phyloP scores from a whole-genome alignment of 2,797 vertebrate species.

The Peromyscus melanophrys region DNA sequence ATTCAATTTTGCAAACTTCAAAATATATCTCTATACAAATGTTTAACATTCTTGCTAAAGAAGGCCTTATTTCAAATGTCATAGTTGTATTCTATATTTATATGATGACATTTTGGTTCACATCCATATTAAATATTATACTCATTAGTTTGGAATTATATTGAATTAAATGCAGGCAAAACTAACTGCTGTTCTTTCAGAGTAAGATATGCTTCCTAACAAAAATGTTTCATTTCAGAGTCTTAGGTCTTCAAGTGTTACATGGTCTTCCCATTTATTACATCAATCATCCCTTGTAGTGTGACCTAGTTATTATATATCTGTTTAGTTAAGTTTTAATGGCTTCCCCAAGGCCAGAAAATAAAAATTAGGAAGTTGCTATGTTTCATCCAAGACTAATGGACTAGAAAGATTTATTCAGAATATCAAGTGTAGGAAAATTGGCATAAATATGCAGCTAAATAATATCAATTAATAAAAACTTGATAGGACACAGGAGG shows the following conservation, averaged over 20 bases:
- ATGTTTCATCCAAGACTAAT: not conserved
- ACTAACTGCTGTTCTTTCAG: not conserved
- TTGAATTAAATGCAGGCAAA: not conserved
- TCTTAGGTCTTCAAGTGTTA: not conserved
- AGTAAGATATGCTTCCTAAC: not conserved
- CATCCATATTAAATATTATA: not conserved
- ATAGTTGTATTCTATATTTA: not conserved
- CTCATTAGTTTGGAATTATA: not conserved
- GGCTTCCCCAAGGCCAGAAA: not conserved
- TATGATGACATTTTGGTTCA: not conserved
- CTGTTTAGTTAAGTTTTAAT: not conserved
- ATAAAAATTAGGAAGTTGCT: not conserved
- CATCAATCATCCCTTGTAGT: not conserved
- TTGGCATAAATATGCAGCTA: not conserved
- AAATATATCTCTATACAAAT: not conserved
- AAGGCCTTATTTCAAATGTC: not conserved
- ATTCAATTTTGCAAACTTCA: not conserved
- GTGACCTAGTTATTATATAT: not conserved
- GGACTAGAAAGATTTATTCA: not conserved
- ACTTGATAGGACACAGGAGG: not conserved
- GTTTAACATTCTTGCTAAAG: not conserved
- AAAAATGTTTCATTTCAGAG: not conserved
- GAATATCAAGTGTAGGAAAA: not conserved
- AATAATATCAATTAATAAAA: constrained; percentile 28
- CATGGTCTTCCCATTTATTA: not conserved